Evolutionary conservation across 2,113 vertebrate species (phyloP).

Genomic region (Lampris megalopsis): DNA sequence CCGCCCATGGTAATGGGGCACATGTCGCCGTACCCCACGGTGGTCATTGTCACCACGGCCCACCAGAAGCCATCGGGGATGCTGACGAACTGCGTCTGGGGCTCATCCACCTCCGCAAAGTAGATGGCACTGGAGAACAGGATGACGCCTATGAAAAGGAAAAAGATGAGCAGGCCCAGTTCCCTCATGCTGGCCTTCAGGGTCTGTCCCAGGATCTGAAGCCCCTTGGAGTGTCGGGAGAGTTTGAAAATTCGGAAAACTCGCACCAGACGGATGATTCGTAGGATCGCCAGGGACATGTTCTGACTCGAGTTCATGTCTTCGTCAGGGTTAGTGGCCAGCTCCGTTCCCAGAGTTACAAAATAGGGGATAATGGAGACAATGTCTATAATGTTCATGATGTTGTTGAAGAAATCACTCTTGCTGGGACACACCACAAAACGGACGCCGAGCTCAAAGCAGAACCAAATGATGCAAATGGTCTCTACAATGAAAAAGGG

Average conservation of each 20-base stretch:
- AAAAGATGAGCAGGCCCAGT: constrained; percentile 95
- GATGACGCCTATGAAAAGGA: constrained; percentile 98
- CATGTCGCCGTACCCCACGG: constrained; percentile 98
- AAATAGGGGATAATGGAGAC: constrained; percentile 98
- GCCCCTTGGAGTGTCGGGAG: constrained; percentile 92
- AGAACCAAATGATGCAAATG: constrained; percentile 96
- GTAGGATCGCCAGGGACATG: constrained; percentile 94
- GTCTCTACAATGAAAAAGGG: constrained; percentile 97
- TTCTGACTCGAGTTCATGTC: constrained; percentile 89
- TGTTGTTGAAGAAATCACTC: constrained; percentile 93
- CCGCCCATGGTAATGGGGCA: constrained; percentile 93
- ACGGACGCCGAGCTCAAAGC: constrained; percentile 91
- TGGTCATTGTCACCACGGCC: constrained; percentile 99
- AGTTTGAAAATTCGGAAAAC: constrained; percentile 98
- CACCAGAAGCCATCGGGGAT: constrained; percentile 99
- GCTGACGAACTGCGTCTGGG: constrained; percentile 95
- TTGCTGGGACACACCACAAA: constrained; percentile 97
- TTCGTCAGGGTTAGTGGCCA: constrained; percentile 87
- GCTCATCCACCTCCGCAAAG: constrained; percentile 97
- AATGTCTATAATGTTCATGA: constrained; percentile 98
- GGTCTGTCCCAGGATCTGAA: constrained; percentile 93
- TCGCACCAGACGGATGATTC: constrained; percentile 94
- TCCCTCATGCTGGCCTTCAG: constrained; percentile 93
- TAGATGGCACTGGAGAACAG: constrained; percentile 98
- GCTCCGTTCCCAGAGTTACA: constrained; percentile 92